Conservation (phyloP, 2,797 vertebrate species). For the Schizopygopsis pylzovi region DNA sequence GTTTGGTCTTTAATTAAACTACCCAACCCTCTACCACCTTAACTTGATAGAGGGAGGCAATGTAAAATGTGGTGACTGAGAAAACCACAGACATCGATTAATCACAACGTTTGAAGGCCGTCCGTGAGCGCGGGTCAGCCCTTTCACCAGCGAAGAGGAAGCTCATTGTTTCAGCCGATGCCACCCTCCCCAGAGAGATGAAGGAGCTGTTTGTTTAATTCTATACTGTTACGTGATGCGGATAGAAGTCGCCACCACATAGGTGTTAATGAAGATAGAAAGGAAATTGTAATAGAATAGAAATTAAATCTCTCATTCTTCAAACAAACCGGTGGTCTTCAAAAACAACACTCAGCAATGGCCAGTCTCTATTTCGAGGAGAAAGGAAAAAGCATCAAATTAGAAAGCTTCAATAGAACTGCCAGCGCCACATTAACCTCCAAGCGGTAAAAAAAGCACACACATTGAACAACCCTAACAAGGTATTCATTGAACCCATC, state of each 20-base stretch:
- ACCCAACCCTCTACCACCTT: conserved; percentile 3
- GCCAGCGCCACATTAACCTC: conserved; percentile 79
- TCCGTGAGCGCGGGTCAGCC: conserved; percentile 65
- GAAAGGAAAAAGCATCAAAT: conserved; percentile 77
- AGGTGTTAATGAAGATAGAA: conserved; percentile 50
- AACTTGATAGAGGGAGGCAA: conserved; percentile 55
- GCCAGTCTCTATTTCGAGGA: conserved; percentile 56
- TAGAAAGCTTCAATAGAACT: conserved; percentile 74
- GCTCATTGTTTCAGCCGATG: conserved; percentile 72
- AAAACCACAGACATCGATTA: conserved; percentile 71
- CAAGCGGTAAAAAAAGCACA: conserved; percentile 79
- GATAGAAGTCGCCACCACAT: conserved; percentile 69
- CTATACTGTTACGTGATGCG: conserved; percentile 51
- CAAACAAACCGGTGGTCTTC: conserved; percentile 24
- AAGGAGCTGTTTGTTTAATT: conserved; percentile 77
- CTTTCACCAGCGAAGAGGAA: conserved; percentile 65
- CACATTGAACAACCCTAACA: conserved; percentile 81
- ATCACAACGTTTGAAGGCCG: conserved; percentile 69
- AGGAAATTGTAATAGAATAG: conserved; percentile 8
- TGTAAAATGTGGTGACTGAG: conserved; percentile 52
- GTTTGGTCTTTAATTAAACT: conserved; percentile 46
- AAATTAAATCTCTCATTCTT: conserved; percentile 12
- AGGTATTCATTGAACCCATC: conserved; percentile 74
- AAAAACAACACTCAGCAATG: conserved; percentile 26
- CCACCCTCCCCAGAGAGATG: conserved; percentile 66